Base-by-base conservation (phyloP, 1,140 invertebrate genomes). In the Drosophila willistoni region DNA sequence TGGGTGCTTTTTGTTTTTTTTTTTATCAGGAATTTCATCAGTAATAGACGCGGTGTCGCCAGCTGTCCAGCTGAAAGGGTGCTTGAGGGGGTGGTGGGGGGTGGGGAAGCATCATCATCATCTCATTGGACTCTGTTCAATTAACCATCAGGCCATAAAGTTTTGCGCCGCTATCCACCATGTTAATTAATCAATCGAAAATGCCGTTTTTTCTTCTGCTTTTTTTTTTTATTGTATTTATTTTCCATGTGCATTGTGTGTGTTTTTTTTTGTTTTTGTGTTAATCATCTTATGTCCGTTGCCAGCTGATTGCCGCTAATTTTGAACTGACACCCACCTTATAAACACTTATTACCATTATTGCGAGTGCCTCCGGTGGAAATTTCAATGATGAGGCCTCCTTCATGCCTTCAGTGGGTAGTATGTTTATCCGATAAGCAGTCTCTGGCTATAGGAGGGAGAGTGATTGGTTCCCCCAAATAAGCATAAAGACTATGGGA, bases 41-140 rank as follows among this genome's bases (percentile, higher is more conserved):
- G 71, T 82, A 87, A 73, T 79, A 86, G 83, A 86, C 83, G 83
- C 83, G 79, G 83, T 86, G 83, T 86, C 83, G 83, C 83, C 83
- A 82, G 75, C 68, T 41, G 19, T 17, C 61, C 66, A 36, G 25
- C 17, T 39, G 6, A 19, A 9, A 47, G 7, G 7, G 44, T 22
- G 9, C 1, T 9, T 9, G 7, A 17, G 14, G 44, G 19, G 19
- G 17, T 3, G 1, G 17, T 19, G 7, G 0, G 7, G 2, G 17
- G 17, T 0, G 3, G 22, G 2, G 22, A 0, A 25, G 22, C 22
- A 25, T 25, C 22, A 25, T 25, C 22, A 25, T 33, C 71, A 60
- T 9, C 33, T 51, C 34, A 10, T 9, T 14, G 9, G 17, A 12
- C 25, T 29, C 44, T 4, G 6, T 17, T 34, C 19, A 22, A 19